Percentiles rank a stretch among this genome's conserved stretches.
phyloP scores from a whole-genome alignment of 2,888 invertebrate genomes.

The Spodoptera picta region DNA sequence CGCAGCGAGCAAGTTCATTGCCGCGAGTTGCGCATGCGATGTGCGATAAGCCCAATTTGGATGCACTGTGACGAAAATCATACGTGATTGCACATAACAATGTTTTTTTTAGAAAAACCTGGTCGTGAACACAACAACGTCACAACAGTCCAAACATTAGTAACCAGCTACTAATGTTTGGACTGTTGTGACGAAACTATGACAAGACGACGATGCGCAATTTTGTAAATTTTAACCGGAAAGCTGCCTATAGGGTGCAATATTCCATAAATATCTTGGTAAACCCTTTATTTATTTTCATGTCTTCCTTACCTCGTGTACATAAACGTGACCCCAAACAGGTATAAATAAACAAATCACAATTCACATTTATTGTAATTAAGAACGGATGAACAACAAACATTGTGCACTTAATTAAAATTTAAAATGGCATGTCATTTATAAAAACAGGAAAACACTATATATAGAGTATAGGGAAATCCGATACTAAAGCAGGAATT shows the following conservation, averaged over 20 bases:
- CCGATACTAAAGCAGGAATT: slow-evolving; percentile 35
- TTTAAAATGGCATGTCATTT: slow-evolving; percentile 45
- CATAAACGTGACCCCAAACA: slow-evolving; percentile 30
- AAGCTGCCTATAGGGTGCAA: too few relatives aligned
- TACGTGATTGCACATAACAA: slow-evolving; percentile 51
- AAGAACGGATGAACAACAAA: slow-evolving; percentile 35
- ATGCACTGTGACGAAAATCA: slow-evolving; percentile 61
- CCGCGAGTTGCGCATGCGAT: slow-evolving; percentile 70
- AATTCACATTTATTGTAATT: slow-evolving; percentile 47
- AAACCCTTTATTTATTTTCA: too few relatives aligned
- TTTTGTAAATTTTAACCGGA: too few relatives aligned
- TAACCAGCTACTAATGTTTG: slow-evolving; percentile 42
- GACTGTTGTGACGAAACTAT: slow-evolving; percentile 25
- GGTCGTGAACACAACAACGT: too few relatives aligned
- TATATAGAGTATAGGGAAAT: slow-evolving; percentile 54
- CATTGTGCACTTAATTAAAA: slow-evolving; percentile 44
- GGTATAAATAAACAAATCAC: slow-evolving; percentile 33
- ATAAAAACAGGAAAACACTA: slow-evolving; percentile 59
- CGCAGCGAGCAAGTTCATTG: slow-evolving; percentile 74
- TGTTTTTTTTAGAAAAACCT: slow-evolving; percentile 22
- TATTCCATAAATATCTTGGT: too few relatives aligned
- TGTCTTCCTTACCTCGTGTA: not conserved
- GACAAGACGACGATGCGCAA: slow-evolving; percentile 5
- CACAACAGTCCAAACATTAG: too few relatives aligned
- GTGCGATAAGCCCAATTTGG: slow-evolving; percentile 71